Conservation (phyloP, 2,113 vertebrate genomes). For the Ornithorhynchus anatinus region DNA sequence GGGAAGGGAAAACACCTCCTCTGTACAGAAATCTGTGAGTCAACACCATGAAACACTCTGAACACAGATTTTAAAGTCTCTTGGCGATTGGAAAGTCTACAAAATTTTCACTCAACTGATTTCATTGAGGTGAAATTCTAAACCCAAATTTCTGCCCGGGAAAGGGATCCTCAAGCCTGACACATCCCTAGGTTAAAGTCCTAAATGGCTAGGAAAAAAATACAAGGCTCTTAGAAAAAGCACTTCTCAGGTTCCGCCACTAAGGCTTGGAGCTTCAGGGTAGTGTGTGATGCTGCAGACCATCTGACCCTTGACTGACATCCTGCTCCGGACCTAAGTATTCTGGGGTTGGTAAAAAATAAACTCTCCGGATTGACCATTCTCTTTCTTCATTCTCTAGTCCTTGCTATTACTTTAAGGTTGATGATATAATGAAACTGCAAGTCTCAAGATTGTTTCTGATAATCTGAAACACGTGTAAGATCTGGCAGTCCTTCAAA, state of each 20-base stretch:
- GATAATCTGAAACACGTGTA: conserved; percentile 61
- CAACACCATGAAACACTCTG: no score
- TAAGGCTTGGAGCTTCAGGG: not conserved
- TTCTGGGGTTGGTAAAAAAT: not conserved
- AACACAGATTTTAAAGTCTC: no score
- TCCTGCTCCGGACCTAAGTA: not conserved
- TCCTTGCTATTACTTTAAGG: conserved; percentile 41
- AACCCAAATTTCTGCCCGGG: no score
- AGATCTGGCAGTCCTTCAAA: conserved; percentile 61
- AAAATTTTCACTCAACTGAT: no score
- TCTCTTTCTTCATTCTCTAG: conserved; percentile 14
- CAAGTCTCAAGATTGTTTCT: conserved; percentile 37
- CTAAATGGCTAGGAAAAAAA: no score
- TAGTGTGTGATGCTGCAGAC: not conserved
- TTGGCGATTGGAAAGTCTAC: no score
- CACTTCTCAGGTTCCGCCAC: not conserved
- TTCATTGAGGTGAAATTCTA: no score
- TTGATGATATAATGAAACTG: conserved; percentile 53
- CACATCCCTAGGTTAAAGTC: no score
- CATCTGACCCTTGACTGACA: not conserved
- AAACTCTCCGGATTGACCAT: not conserved
- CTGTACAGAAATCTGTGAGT: no score
- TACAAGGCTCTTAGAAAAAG: no score
- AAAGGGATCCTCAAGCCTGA: no score
- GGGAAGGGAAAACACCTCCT: no score